Conservation (phyloP, 2,797 vertebrate genomes). For the Cyclopterus lumpus region DNA sequence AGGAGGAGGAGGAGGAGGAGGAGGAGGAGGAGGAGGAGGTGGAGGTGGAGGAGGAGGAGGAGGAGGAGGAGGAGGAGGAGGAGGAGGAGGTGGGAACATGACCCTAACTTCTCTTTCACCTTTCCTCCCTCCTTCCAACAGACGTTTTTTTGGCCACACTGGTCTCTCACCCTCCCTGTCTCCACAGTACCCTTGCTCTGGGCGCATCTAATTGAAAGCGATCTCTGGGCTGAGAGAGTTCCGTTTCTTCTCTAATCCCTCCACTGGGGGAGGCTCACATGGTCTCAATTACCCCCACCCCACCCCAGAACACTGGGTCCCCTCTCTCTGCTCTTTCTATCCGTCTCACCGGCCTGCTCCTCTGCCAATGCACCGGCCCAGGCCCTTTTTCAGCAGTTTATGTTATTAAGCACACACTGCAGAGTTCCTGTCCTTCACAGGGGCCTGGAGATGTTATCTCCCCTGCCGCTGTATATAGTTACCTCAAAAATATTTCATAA, state of each 20-base stretch:
- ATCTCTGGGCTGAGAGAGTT: slow-evolving; percentile 93
- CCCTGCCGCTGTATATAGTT: slow-evolving; percentile 91
- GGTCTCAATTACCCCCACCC: slow-evolving; percentile 95
- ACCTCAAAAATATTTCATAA: slow-evolving; percentile 95
- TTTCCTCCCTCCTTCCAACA: slow-evolving; percentile 53
- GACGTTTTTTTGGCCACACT: slow-evolving; percentile 52
- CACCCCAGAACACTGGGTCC: slow-evolving; percentile 84
- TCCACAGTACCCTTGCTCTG: slow-evolving; percentile 88
- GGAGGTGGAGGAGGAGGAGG: too few species aligned
- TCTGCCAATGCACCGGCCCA: slow-evolving; percentile 80
- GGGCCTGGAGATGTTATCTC: slow-evolving; percentile 98
- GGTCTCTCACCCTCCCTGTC: slow-evolving; percentile 89
- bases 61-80: slow-evolving; percentile 54
- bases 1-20: too few species aligned
- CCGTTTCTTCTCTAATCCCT: slow-evolving; percentile 98
- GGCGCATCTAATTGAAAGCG: slow-evolving; percentile 99
- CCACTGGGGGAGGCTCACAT: slow-evolving; percentile 94
- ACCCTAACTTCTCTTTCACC: slow-evolving; percentile 63
- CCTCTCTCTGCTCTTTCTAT: slow-evolving; percentile 80
- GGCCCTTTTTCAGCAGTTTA: slow-evolving; percentile 91
- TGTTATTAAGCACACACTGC: slow-evolving; percentile 97
- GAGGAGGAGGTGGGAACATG: slow-evolving; percentile 72
- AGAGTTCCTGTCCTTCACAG: slow-evolving; percentile 97
- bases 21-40: too few species aligned
- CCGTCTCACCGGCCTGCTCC: slow-evolving; percentile 69